Conservation (phyloP, 2,113 vertebrate species). For the Tachycineta bicolor region DNA sequence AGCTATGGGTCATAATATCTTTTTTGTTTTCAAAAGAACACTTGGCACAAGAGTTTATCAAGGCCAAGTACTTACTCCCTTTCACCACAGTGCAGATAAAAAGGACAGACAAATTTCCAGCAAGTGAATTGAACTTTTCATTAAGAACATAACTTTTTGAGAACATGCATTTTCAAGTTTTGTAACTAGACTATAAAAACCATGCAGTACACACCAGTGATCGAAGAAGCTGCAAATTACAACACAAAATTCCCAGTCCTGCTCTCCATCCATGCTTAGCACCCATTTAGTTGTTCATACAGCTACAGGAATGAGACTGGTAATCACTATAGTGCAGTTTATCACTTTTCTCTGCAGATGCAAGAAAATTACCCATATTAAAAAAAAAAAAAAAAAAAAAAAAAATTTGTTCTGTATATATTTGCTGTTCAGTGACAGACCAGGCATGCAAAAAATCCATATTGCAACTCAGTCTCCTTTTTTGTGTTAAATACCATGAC, state of each 20-base stretch:
- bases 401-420: background rate
- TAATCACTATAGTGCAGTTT: background rate
- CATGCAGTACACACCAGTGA: background rate
- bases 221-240: background rate
- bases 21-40: background rate
- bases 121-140: background rate
- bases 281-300: background rate
- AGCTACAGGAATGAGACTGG: background rate
- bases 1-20: background rate
- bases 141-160: background rate
- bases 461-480: background rate
- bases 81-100: background rate
- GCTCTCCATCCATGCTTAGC: background rate
- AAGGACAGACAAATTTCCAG: background rate
- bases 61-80: background rate
- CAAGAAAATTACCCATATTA: background rate
- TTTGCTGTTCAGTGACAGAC: background rate
- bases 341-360: background rate
- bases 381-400: background rate
- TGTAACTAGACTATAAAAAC: background rate
- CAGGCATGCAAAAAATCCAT: background rate
- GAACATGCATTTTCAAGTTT: background rate
- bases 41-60: slow-evolving; percentile 1
- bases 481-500: background rate
- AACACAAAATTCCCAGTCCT: background rate